phyloP scores from a whole-genome alignment of 64 coral and sea anemone species.

The Stichodactyla mertensii region DNA sequence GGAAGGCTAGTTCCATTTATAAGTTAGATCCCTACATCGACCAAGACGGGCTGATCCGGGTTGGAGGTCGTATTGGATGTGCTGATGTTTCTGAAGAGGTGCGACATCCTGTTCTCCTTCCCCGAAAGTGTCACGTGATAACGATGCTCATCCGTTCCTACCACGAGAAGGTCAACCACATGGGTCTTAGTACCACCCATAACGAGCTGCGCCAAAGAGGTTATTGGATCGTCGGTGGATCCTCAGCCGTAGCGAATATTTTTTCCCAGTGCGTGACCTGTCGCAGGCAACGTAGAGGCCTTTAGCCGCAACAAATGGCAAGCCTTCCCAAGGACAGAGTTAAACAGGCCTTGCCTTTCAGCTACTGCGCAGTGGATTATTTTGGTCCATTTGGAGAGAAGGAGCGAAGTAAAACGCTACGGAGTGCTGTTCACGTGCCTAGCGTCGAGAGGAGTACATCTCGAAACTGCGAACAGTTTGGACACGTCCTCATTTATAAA shows the following conservation, averaged over 20 bases:
- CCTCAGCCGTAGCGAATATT: background rate
- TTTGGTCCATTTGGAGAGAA: constrained; percentile 16
- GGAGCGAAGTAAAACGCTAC: constrained; percentile 31
- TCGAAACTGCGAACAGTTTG: constrained; percentile 30
- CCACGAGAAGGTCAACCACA: constrained; percentile 20
- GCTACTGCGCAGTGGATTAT: constrained; percentile 25
- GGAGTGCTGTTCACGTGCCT: constrained; percentile 46
- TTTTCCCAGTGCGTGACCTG: constrained; percentile 15
- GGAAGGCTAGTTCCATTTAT: constrained; percentile 20
- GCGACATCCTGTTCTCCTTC: constrained; percentile 22
- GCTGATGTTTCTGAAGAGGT: background rate
- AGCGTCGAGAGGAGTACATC: constrained; percentile 29
- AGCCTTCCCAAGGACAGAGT: constrained; percentile 29
- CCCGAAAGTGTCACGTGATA: constrained; percentile 16
- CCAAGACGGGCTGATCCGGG: constrained; percentile 23
- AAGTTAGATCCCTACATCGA: constrained; percentile 21
- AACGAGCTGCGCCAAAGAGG: constrained; percentile 42
- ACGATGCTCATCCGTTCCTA: constrained; percentile 20
- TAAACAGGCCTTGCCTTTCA: constrained; percentile 17
- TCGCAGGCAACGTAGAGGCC: background rate
- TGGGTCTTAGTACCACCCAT: constrained; percentile 21
- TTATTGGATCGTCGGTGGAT: constrained; percentile 27
- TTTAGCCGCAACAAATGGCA: constrained; percentile 20
- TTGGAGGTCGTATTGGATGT: constrained; percentile 18
- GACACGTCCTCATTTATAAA: constrained; percentile 42